Evolutionary conservation across 2,797 vertebrate genomes (phyloP).

Genomic region (Otus scops): DNA sequence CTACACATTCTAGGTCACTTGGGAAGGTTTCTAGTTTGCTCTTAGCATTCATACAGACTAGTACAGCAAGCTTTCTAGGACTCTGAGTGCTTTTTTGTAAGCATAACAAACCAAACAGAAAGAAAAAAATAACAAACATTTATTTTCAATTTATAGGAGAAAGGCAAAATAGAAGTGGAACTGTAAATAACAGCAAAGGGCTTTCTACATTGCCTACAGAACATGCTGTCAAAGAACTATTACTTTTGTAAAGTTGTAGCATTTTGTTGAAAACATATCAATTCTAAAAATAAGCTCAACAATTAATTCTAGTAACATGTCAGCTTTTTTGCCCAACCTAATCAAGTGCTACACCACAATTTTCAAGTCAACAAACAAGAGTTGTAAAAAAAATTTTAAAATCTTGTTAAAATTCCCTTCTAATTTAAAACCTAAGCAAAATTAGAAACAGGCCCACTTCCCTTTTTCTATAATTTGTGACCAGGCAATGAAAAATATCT

Average conservation of each 20-base stretch:
- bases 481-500: not conserved
- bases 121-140: not conserved
- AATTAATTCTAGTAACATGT: not conserved
- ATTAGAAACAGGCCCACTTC: not conserved
- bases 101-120: not conserved
- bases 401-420: not conserved
- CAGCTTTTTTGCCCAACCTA: not conserved
- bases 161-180: not conserved
- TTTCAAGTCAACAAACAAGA: not conserved
- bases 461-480: not conserved
- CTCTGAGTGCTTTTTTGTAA: not conserved
- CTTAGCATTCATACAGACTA: not conserved
- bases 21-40: not conserved
- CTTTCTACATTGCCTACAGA: not conserved
- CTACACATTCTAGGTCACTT: not conserved
- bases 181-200: not conserved
- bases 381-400: not conserved
- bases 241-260: not conserved
- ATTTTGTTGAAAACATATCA: not conserved
- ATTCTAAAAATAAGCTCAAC: not conserved
- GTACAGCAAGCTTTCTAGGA: not conserved
- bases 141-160: not conserved
- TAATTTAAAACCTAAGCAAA: not conserved
- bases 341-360: not conserved
- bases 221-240: not conserved